Evolutionary conservation across 2,113 vertebrate genomes (phyloP), one percentile per base, ranked within the genome.

Genomic region (Aphelocoma coerulescens): DNA sequence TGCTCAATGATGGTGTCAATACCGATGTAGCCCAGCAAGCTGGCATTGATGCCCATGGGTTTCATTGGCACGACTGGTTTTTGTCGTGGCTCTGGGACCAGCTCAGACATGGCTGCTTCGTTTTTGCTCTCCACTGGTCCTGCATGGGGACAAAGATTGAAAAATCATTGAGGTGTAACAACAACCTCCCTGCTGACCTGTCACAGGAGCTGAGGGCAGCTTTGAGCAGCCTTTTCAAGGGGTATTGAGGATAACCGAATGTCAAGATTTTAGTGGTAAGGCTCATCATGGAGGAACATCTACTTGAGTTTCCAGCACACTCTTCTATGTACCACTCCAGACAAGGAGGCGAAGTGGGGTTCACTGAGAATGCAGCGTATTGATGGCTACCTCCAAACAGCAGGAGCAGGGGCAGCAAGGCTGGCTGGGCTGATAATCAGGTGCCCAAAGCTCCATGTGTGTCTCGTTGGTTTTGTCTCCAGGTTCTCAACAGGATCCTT

Each of bases 1-100:
- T 99, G 99, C 95, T 99, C 99, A 6, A 99, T 99, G 96, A 99
- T 99, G 93, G 99, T 99, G 97, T 99, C 99, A 1, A 99, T 99
- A 23, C 99, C 99, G 0, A 99, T 99, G 96, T 99, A 99, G 48
- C 99, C 99, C 96, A 99, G 97, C 93, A 99, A 95, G 96, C 94
- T 98, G 71, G 98, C 71, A 1, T 98, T 98, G 92, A 99, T 98
- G 91, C 98, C 98, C 46, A 98, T 82, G 16, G 99, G 99, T 95
- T 99, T 99, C 97, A 99, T 99, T 1, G 99, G 99, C 77, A 99
- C 99, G 0, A 82, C 98, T 32, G 99, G 99, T 91, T 99, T 99
- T 86, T 98, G 99, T 98, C 98, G 98, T 2, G 99, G 97, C 97
- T 99, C 99, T 59, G 99, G 99, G 92, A 99, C 98, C 89, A 99